Evolutionary conservation across 2,888 invertebrate species (phyloP), one percentile per base, ranked within the genome.

Genomic region (Coenonympha arcania): DNA sequence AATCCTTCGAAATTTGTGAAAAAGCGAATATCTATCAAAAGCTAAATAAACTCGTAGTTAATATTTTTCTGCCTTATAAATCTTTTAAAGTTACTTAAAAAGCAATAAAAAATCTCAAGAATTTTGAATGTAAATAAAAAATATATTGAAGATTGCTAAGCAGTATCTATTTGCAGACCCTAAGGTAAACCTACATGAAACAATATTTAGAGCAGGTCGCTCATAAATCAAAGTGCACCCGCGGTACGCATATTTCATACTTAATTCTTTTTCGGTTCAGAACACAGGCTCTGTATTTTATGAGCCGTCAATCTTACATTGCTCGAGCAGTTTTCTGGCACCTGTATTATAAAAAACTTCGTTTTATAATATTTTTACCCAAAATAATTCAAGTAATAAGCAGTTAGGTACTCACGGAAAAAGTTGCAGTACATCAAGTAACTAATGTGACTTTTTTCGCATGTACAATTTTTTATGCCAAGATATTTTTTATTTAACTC

Each of bases 161-260:
- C 19, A 36, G 19, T 36, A 6, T 16, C 6, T 19, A 20, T 36
- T 20, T 36, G 11, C 13, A 39, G 24, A 15, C 39, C 24, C 55
- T 57, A 55, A 63, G 58, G 62, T 58, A n/a, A n/a, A n/a, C n/a
- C n/a, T n/a, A 60, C 58, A 52, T 49, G 58, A 60, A 67, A 66
- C 64, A 68, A 67, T 65, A 71, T 69, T 67, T 63, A 64, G 68
- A 66, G 56, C 59, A 65, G 64, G 74, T 79, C 70, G 76, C 73
- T 63, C 76, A 79, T 87, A 87, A 87, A 87, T 87, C 86, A 86
- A 62, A 64, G 63, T 73, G 71, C 74, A 75, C 79, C 78, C 67
- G 68, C 70, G 79, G 73, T 72, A 71, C 76, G 78, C 79, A 84
- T 87, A 86, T 85, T 86, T 87, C 83, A 85, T 86, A 81, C 75